These are phyloP conservation scores for Sardina pilchardus DNA, from an alignment of 2,113 vertebrate genomes.

Conservation along the genomic window DNA sequence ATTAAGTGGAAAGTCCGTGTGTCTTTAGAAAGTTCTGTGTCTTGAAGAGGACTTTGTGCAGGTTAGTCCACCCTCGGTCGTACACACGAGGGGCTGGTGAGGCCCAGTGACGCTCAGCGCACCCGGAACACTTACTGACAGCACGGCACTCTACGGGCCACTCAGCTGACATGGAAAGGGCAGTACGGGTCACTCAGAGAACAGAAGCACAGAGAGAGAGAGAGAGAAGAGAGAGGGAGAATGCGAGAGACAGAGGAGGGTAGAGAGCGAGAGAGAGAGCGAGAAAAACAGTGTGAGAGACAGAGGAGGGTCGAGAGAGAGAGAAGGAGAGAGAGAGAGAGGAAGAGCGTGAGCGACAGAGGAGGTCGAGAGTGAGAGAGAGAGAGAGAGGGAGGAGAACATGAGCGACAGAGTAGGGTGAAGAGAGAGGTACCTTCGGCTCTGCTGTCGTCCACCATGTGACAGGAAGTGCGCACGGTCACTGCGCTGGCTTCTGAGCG, in stretches of 20 bases:
- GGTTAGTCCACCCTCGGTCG: neutral
- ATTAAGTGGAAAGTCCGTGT: too few species aligned
- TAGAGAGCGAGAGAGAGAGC: neutral
- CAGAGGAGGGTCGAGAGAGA: neutral
- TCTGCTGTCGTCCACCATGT: conserved; percentile 91
- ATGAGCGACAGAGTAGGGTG: neutral
- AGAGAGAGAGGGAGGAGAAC: conserved; percentile 19
- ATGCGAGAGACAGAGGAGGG: neutral
- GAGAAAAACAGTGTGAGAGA: conserved; percentile 21
- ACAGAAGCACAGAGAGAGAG: conserved; percentile 20
- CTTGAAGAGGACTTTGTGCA: neutral
- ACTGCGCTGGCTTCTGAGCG: conserved; percentile 89
- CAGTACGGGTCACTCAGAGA: neutral
- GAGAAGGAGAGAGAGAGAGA: conserved; percentile 15
- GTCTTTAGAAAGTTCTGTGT: too few species aligned
- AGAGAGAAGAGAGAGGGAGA: neutral
- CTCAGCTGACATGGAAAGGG: neutral
- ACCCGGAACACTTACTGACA: neutral
- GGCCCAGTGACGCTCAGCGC: neutral
- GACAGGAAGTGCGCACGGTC: conserved; percentile 90
- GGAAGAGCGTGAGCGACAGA: neutral
- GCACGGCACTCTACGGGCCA: neutral
- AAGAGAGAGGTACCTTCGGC: conserved; percentile 84
- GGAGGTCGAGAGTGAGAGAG: neutral
- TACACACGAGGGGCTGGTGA: neutral